A percentile compares a stretch with the other conserved stretches of the same genome.
These are phyloP conservation scores for Thysanoteuthis rhombus DNA, from an alignment of 2,888 invertebrate species.

Conservation along the genomic window DNA sequence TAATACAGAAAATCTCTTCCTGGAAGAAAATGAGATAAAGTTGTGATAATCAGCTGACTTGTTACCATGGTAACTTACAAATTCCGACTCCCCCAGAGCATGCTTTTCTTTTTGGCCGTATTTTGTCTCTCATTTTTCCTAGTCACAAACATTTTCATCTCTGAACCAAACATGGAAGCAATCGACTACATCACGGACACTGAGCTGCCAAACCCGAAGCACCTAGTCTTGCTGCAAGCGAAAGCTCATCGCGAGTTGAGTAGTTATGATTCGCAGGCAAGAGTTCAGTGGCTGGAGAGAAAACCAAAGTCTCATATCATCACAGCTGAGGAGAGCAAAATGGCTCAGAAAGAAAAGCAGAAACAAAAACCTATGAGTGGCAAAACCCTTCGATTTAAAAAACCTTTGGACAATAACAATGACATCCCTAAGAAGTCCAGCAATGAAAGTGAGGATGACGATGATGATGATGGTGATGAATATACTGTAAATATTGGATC, in stretches of 20 bases:
- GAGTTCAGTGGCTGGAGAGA: neutral
- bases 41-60: neutral
- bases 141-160: conserved; percentile 14
- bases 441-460: neutral
- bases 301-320: neutral
- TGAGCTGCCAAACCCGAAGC: neutral
- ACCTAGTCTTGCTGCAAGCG: neutral
- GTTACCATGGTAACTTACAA: conserved; percentile 24
- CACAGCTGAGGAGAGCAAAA: neutral
- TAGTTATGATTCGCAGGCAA: conserved; percentile 14
- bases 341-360: neutral
- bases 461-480: neutral
- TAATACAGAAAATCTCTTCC: neutral
- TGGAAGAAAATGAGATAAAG: neutral
- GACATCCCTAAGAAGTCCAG: neutral
- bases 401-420: neutral
- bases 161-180: conserved; percentile 23
- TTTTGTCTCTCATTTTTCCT: conserved; percentile 15
- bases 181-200: neutral
- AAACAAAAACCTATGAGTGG: neutral
- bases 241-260: neutral
- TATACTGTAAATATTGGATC: conserved; percentile 1
- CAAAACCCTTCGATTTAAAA: conserved; percentile 17
- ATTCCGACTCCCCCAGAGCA: neutral
- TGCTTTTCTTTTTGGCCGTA: conserved; percentile 23